These are phyloP conservation scores for Eupsilia transversa DNA, from an alignment of 2,888 invertebrate species.

Conservation along the genomic window DNA sequence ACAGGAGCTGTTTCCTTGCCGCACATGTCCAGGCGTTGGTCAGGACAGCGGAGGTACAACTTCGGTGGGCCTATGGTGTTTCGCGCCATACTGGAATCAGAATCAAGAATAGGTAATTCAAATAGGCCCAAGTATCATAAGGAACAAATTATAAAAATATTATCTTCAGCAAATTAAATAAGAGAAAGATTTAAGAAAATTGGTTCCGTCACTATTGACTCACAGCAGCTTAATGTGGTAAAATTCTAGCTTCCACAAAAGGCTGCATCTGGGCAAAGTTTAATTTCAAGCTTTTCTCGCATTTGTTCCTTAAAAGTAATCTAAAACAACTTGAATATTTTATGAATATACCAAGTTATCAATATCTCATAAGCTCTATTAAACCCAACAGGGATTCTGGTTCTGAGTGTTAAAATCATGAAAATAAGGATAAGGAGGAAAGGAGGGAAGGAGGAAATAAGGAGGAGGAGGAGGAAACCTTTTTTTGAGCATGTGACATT, in stretches of 20 bases:
- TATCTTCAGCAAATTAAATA: neutral
- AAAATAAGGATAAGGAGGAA: neutral
- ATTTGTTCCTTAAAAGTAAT: neutral
- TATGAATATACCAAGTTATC: neutral
- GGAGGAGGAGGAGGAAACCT: too few species aligned
- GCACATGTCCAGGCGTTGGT: conserved; percentile 74
- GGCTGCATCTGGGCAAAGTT: neutral
- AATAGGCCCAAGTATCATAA: neutral
- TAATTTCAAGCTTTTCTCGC: neutral
- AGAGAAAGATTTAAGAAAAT: neutral
- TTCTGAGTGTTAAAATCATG: too few species aligned
- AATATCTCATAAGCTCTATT: too few species aligned
- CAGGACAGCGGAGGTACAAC: conserved; percentile 79
- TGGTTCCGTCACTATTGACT: neutral
- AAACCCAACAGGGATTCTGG: neutral
- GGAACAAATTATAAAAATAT: neutral
- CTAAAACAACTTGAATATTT: neutral
- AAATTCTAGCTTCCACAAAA: neutral
- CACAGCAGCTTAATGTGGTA: neutral
- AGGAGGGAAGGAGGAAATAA: too few species aligned
- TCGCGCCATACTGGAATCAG: conserved; percentile 72
- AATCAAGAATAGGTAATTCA: neutral
- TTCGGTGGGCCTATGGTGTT: conserved; percentile 77
- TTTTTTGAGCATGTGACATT: neutral
- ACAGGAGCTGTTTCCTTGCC: conserved; percentile 51